Evolutionary conservation across 2,113 vertebrate species (phyloP).

Genomic region (Ictalurus furcatus): DNA sequence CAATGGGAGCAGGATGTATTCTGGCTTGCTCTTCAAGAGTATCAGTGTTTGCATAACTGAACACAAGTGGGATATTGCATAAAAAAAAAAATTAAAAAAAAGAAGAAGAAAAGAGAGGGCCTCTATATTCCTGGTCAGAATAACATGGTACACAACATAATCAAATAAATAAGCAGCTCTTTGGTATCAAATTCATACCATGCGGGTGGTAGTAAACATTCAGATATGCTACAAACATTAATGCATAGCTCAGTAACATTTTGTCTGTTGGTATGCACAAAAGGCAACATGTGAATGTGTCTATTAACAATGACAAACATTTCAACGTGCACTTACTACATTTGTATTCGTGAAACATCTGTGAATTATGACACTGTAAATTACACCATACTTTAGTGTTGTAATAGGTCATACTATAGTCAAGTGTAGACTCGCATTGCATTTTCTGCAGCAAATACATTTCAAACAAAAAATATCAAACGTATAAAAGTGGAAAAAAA

Average conservation of each 20-base stretch:
- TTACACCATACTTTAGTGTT: conserved; percentile 40
- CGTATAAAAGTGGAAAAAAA: conserved; percentile 72
- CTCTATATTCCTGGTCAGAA: background rate
- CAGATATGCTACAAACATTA: background rate
- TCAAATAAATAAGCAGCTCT: background rate
- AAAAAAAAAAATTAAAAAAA: background rate
- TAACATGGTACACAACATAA: background rate
- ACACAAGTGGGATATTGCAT: conserved; percentile 12
- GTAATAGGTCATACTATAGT: conserved; percentile 59
- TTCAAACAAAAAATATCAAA: conserved; percentile 54
- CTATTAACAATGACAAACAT: background rate
- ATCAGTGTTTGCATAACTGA: conserved; percentile 27
- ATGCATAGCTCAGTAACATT: conserved; percentile 1
- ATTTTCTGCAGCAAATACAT: conserved; percentile 51
- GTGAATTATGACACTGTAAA: conserved; percentile 24
- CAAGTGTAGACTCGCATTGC: conserved; percentile 41
- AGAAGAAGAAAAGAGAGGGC: background rate
- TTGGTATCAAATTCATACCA: conserved; percentile 39
- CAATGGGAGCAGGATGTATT: conserved; percentile 2
- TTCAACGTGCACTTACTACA: background rate
- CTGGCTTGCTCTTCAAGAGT: background rate
- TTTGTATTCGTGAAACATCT: conserved; percentile 35
- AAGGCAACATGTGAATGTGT: background rate
- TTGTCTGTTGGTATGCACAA: background rate
- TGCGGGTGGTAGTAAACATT: conserved; percentile 30